phyloP scores from a whole-genome alignment of 2,888 invertebrate genomes.

The Xestoiulus laeticollis region DNA sequence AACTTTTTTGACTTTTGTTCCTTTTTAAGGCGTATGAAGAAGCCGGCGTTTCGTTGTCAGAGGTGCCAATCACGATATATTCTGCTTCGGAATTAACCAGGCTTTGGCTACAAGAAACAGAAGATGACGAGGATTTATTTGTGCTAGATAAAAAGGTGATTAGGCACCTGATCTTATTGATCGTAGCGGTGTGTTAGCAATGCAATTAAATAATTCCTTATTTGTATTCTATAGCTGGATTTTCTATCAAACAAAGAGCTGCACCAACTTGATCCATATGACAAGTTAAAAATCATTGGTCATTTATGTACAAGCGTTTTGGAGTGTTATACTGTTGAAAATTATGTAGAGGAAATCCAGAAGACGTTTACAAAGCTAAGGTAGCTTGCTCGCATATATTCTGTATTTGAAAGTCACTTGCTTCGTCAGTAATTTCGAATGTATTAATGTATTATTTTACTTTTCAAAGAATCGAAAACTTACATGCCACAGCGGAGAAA shows the following conservation, averaged over 20 bases:
- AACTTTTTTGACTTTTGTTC: not conserved
- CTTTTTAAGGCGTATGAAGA: not conserved
- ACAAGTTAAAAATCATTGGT: not conserved
- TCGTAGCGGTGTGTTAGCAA: not conserved
- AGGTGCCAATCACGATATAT: slow-evolving; percentile 38
- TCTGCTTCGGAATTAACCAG: slow-evolving; percentile 40
- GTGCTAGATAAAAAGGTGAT: not conserved
- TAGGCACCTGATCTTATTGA: too few relatives aligned
- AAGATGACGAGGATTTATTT: not conserved
- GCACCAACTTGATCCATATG: slow-evolving; percentile 12
- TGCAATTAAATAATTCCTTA: not conserved
- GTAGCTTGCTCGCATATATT: not conserved
- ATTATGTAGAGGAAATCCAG: not conserved
- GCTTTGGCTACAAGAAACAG: not conserved
- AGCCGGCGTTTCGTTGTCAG: not conserved
- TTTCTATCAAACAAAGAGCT: not conserved
- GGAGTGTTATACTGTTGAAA: not conserved
- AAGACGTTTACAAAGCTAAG: not conserved
- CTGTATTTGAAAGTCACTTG: not conserved
- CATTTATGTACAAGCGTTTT: not conserved
- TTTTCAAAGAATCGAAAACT: too few relatives aligned
- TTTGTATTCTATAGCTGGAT: not conserved
- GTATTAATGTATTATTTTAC: not conserved
- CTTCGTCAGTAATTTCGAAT: not conserved
- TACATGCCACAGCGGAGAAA: not conserved